Evolutionary conservation across 2,888 invertebrate genomes (phyloP), one percentile per base, ranked within the genome.

Genomic region (Petrophora chlorosata): DNA sequence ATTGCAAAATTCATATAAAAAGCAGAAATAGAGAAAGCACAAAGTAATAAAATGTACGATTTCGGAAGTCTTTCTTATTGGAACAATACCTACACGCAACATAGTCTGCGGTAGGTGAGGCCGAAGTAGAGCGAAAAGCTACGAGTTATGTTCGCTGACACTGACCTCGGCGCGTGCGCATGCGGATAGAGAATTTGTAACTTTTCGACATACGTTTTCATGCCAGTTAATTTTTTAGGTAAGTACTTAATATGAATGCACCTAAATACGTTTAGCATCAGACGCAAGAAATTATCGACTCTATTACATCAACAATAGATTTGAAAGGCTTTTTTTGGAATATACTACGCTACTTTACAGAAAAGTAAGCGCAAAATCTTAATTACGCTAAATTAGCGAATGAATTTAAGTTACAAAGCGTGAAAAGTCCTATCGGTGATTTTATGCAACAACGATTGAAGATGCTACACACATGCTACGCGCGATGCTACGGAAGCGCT

Each of bases 81-180:
- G 26, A 22, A n/a, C 0, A 9, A 29, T 9, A 19, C 45, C 25
- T 9, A 19, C 45, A 49, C 14, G 35, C 34, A 38, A 44, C 14
- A 16, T 33, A 28, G 30, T 30, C 15, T 33, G 9, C 14, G 5
- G 23, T 23, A 9, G 25, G n/a, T n/a, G n/a, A n/a, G 43, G 12
- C 25, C 17, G 28, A 56, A 55, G 25, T 58, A 42, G 50, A 56
- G 41, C 53, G 46, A 34, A 23, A 48, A 42, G 45, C 10, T 22
- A 35, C n/a, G n/a, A n/a, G n/a, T n/a, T n/a, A 49, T 41, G 39
- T 35, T 5, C 14, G 22, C 42, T 51, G 56, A 51, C 53, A 56
- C 26, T 56, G 53, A 56, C 56, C 51, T 39, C 43, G 36, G 45
- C 39, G 34, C 34, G 23, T 13, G 35, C 39, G 34, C 36, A 17